These are phyloP conservation scores for Dryobates pubescens DNA, from an alignment of 2,797 vertebrate species.

Conservation along the genomic window DNA sequence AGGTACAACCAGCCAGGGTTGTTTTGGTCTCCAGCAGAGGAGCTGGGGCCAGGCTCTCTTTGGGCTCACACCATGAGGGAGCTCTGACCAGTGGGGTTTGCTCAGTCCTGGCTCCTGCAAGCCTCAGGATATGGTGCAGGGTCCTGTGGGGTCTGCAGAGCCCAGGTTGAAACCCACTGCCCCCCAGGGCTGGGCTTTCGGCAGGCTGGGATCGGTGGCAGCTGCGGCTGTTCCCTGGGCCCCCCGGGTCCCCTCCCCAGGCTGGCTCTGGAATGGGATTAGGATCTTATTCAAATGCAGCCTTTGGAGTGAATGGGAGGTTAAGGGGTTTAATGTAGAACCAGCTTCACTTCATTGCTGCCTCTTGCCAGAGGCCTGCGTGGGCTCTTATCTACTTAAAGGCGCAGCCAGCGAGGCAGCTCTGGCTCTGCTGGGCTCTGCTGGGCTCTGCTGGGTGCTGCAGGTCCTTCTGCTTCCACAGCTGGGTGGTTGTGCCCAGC, in stretches of 20 bases:
- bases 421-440: too few species aligned
- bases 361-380: conserved; percentile 38
- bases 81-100: rapidly evolving
- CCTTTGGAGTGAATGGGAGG: conserved; percentile 21
- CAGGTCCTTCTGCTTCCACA: background rate
- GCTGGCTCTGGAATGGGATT: conserved; percentile 49
- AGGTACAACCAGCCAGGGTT: rapidly evolving
- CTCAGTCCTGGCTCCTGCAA: background rate
- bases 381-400: background rate
- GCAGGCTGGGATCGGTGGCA: background rate
- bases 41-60: background rate
- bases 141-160: background rate
- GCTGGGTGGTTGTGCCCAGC: background rate
- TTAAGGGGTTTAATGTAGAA: conserved; percentile 30
- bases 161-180: too few species aligned
- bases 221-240: background rate
- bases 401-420: background rate
- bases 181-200: background rate
- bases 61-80: background rate
- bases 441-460: background rate
- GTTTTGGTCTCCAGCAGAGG: rapidly evolving
- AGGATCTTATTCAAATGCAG: conserved; percentile 48
- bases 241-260: background rate
- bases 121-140: rapidly evolving
- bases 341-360: conserved; percentile 37